Conservation (phyloP, 2,797 vertebrate genomes). For the Chaetodon trifasciatus region DNA sequence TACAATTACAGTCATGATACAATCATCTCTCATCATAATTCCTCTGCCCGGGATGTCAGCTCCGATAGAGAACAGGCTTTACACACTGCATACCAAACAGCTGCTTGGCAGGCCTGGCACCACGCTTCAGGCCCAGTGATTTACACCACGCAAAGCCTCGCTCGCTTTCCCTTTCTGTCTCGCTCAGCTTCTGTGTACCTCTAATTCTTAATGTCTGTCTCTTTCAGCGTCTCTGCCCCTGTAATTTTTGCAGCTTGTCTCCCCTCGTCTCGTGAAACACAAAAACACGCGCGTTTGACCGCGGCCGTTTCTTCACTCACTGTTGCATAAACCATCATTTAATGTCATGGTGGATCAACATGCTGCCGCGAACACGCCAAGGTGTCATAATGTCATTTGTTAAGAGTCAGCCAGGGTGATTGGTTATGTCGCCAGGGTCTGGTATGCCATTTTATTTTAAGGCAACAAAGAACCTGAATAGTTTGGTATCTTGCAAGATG, state of each 20-base stretch:
- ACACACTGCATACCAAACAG: slow-evolving; percentile 78
- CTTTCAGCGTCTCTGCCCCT: slow-evolving; percentile 49
- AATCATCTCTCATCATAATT: slow-evolving; percentile 84
- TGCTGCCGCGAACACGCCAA: neutral
- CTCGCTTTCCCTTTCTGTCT: slow-evolving; percentile 30
- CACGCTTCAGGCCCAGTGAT: slow-evolving; percentile 68
- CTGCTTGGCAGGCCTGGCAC: slow-evolving; percentile 68
- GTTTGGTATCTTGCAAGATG: slow-evolving; percentile 8
- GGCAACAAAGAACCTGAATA: neutral
- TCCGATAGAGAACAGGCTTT: slow-evolving; percentile 67
- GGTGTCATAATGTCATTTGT: slow-evolving; percentile 28
- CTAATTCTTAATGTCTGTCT: slow-evolving; percentile 65
- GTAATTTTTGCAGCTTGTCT: slow-evolving; percentile 48
- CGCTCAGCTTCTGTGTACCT: slow-evolving; percentile 53
- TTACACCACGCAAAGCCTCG: slow-evolving; percentile 61
- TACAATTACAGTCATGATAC: slow-evolving; percentile 84
- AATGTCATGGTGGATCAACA: slow-evolving; percentile 26
- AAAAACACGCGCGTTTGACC: slow-evolving; percentile 36
- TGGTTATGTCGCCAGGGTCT: slow-evolving; percentile 1
- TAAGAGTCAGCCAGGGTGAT: slow-evolving; percentile 22
- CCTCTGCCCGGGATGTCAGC: slow-evolving; percentile 76
- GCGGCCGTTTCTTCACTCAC: slow-evolving; percentile 8
- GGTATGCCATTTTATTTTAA: no score
- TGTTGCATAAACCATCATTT: slow-evolving; percentile 29
- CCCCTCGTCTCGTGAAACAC: slow-evolving; percentile 28